These are phyloP conservation scores for Drusus annulatus DNA, from an alignment of 1,140 invertebrate genomes.

Conservation along the genomic window DNA sequence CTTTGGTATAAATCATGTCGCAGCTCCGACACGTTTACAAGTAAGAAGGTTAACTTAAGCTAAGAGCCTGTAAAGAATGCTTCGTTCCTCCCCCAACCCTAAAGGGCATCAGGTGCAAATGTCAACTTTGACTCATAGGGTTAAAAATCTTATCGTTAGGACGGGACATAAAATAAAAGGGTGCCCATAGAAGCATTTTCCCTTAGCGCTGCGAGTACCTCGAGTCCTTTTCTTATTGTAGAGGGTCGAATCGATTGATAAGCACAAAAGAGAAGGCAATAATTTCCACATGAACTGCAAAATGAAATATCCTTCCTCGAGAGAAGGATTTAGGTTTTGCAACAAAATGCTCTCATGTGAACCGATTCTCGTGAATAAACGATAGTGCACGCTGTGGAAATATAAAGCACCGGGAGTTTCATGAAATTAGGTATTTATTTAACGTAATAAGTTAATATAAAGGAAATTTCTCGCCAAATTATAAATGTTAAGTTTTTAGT, in stretches of 20 bases:
- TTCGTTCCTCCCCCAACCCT: conserved; percentile 50
- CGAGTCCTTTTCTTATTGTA: conserved; percentile 46
- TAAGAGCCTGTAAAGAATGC: conserved; percentile 45
- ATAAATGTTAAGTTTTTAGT: no score
- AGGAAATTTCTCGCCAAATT: no score
- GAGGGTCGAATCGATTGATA: conserved; percentile 56
- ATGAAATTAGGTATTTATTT: no score
- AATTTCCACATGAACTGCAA: conserved; percentile 49
- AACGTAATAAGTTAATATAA: no score
- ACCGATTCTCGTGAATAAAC: not conserved
- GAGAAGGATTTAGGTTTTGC: conserved; percentile 33
- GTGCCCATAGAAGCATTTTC: conserved; percentile 52
- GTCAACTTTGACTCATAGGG: conserved; percentile 59
- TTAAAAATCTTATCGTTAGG: conserved; percentile 59
- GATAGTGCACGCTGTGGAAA: not conserved
- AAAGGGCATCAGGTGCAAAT: conserved; percentile 60
- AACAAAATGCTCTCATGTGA: conserved; percentile 12
- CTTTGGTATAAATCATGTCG: conserved; percentile 57
- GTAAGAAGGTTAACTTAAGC: conserved; percentile 44
- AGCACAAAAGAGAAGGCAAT: conserved; percentile 47
- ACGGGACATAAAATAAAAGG: conserved; percentile 57
- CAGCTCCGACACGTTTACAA: conserved; percentile 23
- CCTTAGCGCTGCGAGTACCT: conserved; percentile 45
- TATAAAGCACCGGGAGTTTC: not conserved
- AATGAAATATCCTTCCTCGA: conserved; percentile 37